A percentile compares a stretch with the other conserved stretches of the same genome.
phyloP scores from a whole-genome alignment of 2,888 invertebrate species.

The Synergus itoensis region DNA sequence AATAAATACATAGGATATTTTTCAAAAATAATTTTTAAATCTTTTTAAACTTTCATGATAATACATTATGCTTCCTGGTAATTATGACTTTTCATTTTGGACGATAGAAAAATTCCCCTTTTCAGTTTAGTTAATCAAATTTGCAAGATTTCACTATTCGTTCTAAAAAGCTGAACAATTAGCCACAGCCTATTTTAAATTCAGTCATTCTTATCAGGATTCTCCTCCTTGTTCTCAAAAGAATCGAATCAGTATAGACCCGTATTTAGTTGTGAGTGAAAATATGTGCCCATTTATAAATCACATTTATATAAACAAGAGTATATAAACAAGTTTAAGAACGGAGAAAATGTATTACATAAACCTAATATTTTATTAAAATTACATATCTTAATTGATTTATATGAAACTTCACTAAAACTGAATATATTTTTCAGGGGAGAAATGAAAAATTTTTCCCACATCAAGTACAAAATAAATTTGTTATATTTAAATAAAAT shows the following conservation, averaged over 20 bases:
- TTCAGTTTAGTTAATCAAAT: too few species aligned
- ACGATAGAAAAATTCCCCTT: constrained; percentile 6
- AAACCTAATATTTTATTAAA: neutral
- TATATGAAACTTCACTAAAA: neutral
- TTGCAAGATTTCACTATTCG: too few species aligned
- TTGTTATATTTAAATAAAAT: neutral
- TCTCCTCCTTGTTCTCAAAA: neutral
- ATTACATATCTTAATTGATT: neutral
- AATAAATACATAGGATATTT: too few species aligned
- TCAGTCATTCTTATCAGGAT: constrained; percentile 25
- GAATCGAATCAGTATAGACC: constrained; percentile 13
- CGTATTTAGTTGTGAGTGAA: constrained; percentile 10
- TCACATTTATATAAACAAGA: neutral
- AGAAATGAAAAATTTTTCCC: neutral
- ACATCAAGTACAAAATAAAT: constrained; percentile 2
- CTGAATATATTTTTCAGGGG: neutral
- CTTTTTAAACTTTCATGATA: neutral
- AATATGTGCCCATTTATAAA: neutral
- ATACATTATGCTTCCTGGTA: neutral
- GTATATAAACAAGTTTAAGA: neutral
- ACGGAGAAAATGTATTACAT: neutral
- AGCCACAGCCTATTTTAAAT: neutral
- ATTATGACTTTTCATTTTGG: neutral
- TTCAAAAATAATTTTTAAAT: neutral
- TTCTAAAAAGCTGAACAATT: too few species aligned